Evolutionary conservation across 2,888 invertebrate genomes (phyloP), one percentile per base, ranked within the genome.

Genomic region (Ichneumoninae sp.): DNA sequence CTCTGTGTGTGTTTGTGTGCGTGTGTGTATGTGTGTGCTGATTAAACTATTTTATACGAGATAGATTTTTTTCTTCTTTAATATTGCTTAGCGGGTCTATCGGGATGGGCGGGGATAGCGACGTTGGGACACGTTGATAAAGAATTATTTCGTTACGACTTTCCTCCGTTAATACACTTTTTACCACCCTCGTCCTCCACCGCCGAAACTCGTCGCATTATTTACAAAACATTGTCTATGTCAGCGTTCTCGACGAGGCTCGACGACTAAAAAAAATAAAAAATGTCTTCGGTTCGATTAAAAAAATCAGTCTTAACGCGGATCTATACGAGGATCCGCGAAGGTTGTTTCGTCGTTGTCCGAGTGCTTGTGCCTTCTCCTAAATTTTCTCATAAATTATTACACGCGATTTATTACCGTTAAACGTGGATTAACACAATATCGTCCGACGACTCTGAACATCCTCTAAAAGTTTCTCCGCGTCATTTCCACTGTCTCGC

Each of bases 291-390:
- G 65, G 54, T 69, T 81, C 77, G 72, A 84, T 91, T 19, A 22
- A 90, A 90, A 92, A 92, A 92, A 92, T 92, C 92, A 92, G 92
- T 92, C 92, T 92, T 92, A 80, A 86, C 87, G 87, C 81, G 85
- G 88, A 90, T 89, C 89, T 88, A 90, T 88, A 86, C 84, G 85
- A 87, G 86, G 76, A 85, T 84, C 85, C 87, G 86, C 83, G 85
- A 87, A 57, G 78, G 86, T 89, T 80, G 82, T 87, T 85, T 86
- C 79, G 81, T 91, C 90, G 91, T 91, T 90, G 90, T 84, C 88
- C 89, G 86, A 86, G 79, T 82, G 44, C 47, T 74, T 70, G 22
- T 71, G 19, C 30, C 40, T 40, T 62, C 62, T 78, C 52, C 54
- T 50, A 52, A 60, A 30, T 62, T 30, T 54, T n/a, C 40, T 76